Evolutionary conservation across 2,113 vertebrate species (phyloP).

Genomic region (Brevimyrus niger): DNA sequence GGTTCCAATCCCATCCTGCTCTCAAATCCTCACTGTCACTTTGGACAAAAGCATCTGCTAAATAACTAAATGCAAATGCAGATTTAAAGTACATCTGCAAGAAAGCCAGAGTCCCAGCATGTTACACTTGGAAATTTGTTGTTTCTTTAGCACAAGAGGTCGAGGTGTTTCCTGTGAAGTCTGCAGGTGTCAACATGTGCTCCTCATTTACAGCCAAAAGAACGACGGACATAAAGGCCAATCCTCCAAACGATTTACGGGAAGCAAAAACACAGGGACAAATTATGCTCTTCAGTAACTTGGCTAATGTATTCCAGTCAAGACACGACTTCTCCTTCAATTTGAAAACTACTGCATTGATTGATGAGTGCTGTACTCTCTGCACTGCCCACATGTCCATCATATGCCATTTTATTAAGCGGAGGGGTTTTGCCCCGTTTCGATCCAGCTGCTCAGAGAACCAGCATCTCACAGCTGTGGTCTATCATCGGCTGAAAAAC

Average conservation of each 20-base stretch:
- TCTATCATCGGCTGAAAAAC: background rate
- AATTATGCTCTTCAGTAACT: constrained; percentile 44
- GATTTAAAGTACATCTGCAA: background rate
- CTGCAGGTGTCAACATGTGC: constrained; percentile 36
- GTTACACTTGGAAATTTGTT: background rate
- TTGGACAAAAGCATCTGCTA: background rate
- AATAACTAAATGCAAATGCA: background rate
- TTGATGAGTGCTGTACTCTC: constrained; percentile 52
- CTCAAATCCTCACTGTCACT: background rate
- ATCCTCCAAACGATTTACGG: constrained; percentile 29
- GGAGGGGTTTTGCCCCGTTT: constrained; percentile 38
- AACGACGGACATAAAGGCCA: constrained; percentile 14
- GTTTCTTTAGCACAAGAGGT: background rate
- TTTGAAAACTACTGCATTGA: constrained; percentile 52
- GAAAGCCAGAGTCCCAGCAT: background rate
- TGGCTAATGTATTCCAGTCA: constrained; percentile 53
- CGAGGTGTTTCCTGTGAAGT: constrained; percentile 14
- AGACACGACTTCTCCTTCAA: constrained; percentile 44
- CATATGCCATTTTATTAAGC: constrained; percentile 41
- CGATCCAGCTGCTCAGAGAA: constrained; percentile 39
- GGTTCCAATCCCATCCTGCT: background rate
- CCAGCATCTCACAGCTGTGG: constrained; percentile 36
- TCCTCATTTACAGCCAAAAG: constrained; percentile 25
- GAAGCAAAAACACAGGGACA: constrained; percentile 16
- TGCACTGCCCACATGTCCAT: constrained; percentile 51